Base-by-base conservation (phyloP, 30 jellyfish, hydroid and myxozoan genomes). In the Cassiopea xamachana region DNA sequence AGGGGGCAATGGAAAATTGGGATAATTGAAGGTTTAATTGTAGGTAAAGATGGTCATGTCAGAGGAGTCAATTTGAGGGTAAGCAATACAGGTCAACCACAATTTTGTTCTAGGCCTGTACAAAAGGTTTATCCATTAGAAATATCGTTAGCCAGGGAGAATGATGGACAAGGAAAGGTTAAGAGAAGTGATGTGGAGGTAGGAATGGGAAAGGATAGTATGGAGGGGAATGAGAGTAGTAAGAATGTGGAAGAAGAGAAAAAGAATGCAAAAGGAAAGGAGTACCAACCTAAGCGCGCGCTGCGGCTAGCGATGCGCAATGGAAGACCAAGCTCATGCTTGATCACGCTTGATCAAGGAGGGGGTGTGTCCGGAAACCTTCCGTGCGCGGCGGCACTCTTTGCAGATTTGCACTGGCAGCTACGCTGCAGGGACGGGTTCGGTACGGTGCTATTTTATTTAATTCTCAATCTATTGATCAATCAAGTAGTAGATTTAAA, bases 331-430 rank as follows among this genome's bases (percentile, higher is more conserved):
- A 68, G 43, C 90, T 82, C 71, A 18, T 82, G 90, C 90, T 82
- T 82, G 90, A 82, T 81, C 84, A 19, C 64, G 15, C 45, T 82
- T 83, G 85, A 82, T 82, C 90, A 82, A 82, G 90, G 83, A 82
- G 90, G 90, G 84, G 90, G 90, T 83, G 90, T 81, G 90, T 67
- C 61, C 83, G 58, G 50, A 59, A 81, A n/a, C 85, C 8, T 78
- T 51, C 82, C 60, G 60, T n/a, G 59, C 14, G 82, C 69, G 8
- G 69, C 39, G 39, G 39, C 39, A 27, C 39, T 27, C 39, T 27
- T 27, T 27, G 39, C 39, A 27, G 39, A 27, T 27, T 27, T 27
- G 39, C 39, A 27, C 39, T 27, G 39, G 39, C 39, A 27, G 39
- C 39, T 27, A 27, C 39, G 39, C 39, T 27, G 39, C 39, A 27